Evolutionary conservation across 2,113 vertebrate genomes (phyloP).

Genomic region (Scartelaos histophorus): DNA sequence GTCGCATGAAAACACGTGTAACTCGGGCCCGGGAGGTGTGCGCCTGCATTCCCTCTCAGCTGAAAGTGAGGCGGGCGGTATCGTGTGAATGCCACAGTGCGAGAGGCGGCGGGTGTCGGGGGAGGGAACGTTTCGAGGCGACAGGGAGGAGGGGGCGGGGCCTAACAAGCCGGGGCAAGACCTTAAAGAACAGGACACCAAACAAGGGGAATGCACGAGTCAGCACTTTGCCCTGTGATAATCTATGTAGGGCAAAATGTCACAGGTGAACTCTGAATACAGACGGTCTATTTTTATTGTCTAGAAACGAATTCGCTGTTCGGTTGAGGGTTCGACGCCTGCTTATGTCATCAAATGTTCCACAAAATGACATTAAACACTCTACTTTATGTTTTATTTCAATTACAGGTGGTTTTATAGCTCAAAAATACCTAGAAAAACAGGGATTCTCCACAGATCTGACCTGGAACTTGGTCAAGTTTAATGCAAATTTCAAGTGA

Average conservation of each 20-base stretch:
- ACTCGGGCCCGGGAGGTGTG: slow-evolving; percentile 39
- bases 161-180: slow-evolving; percentile 57
- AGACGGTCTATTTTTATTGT: too few relatives aligned
- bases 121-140: slow-evolving; percentile 61
- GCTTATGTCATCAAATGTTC: too few relatives aligned
- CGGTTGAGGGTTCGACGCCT: too few relatives aligned
- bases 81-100: slow-evolving; percentile 61
- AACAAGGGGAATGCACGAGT: slow-evolving; percentile 18
- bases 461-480: too few relatives aligned
- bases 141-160: slow-evolving; percentile 58
- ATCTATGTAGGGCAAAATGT: slow-evolving; percentile 8
- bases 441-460: too few relatives aligned
- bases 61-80: slow-evolving; percentile 57
- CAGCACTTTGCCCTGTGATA: slow-evolving; percentile 5
- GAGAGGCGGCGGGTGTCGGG: slow-evolving; percentile 41
- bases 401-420: too few relatives aligned
- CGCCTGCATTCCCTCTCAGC: slow-evolving; percentile 56
- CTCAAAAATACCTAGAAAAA: too few relatives aligned
- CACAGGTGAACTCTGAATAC: neutral
- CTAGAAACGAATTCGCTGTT: too few relatives aligned
- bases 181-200: slow-evolving; percentile 44
- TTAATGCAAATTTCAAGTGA: too few relatives aligned
- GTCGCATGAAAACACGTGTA: slow-evolving; percentile 40
- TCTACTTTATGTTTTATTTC: too few relatives aligned
- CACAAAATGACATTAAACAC: too few relatives aligned